Percentiles rank a stretch among this genome's conserved stretches.
Evolutionary conservation across 2,888 invertebrate species (phyloP).

Genomic region (Drosophila borborema): DNA sequence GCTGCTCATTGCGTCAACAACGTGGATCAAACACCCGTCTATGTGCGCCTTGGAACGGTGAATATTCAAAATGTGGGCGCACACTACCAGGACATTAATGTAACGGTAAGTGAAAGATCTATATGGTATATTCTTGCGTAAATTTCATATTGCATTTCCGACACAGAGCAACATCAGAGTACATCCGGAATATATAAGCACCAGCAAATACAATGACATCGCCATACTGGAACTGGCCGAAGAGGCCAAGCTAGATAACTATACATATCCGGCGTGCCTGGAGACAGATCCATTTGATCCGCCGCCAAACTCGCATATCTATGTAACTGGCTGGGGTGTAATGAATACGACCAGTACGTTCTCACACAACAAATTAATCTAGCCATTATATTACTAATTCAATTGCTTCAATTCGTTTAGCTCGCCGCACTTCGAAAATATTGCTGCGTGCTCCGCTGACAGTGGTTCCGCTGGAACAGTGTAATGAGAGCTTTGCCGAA

Average conservation of each 20-base stretch:
- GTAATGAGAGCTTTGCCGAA: slow-evolving; percentile 59
- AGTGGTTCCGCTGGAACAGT: slow-evolving; percentile 57
- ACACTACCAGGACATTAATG: slow-evolving; percentile 51
- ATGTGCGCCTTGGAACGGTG: slow-evolving; percentile 79
- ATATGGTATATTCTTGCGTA: background rate
- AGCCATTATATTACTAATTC: background rate
- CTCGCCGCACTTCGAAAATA: slow-evolving; percentile 51
- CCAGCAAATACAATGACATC: slow-evolving; percentile 78
- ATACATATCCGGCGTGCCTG: slow-evolving; percentile 73
- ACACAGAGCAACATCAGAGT: slow-evolving; percentile 61
- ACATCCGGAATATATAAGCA: slow-evolving; percentile 72
- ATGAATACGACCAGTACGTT: slow-evolving; percentile 73
- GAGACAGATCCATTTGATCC: slow-evolving; percentile 69
- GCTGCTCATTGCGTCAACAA: slow-evolving; percentile 81
- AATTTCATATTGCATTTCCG: background rate
- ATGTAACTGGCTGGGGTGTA: slow-evolving; percentile 82
- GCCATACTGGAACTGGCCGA: slow-evolving; percentile 71
- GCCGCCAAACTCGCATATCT: slow-evolving; percentile 59
- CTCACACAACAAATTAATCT: background rate
- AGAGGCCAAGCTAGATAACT: slow-evolving; percentile 37
- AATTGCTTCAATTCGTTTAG: slow-evolving; percentile 30
- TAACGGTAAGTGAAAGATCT: slow-evolving; percentile 57
- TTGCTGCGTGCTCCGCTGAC: slow-evolving; percentile 72
- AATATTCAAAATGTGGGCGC: slow-evolving; percentile 52
- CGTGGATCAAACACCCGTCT: slow-evolving; percentile 48